A percentile compares a stretch with the other conserved stretches of the same genome.
Conservation (phyloP, 2,888 invertebrate genomes). For the Gonocerus acuteangulatus region DNA sequence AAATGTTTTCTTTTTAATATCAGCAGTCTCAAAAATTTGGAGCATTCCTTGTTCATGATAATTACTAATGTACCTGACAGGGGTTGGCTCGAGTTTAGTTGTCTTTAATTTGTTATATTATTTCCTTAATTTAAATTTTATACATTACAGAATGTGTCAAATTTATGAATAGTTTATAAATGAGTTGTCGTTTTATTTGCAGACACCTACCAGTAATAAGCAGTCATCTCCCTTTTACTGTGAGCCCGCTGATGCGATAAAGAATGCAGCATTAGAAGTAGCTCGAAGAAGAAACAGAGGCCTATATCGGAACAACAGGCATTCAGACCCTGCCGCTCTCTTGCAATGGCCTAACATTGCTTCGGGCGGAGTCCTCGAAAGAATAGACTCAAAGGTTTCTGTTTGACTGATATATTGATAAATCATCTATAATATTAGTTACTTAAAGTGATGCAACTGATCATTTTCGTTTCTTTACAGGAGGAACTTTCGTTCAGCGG, state of each 20-base stretch:
- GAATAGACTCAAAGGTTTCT: constrained; percentile 44
- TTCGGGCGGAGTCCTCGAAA: constrained; percentile 43
- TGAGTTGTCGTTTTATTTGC: too few relatives aligned
- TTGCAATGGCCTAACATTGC: constrained; percentile 42
- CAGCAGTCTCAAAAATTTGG: too few relatives aligned
- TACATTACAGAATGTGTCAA: too few relatives aligned
- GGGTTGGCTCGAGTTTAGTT: too few relatives aligned
- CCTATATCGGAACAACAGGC: constrained; percentile 42
- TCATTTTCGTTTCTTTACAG: constrained; percentile 30
- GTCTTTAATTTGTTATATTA: too few relatives aligned
- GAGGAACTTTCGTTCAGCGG: constrained; percentile 36
- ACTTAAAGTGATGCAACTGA: too few relatives aligned
- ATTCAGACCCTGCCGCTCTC: constrained; percentile 47
- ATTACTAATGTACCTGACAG: too few relatives aligned
- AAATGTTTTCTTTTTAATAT: too few relatives aligned
- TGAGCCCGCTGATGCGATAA: constrained; percentile 78
- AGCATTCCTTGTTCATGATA: too few relatives aligned
- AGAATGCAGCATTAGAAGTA: constrained; percentile 44
- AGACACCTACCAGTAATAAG: constrained; percentile 30
- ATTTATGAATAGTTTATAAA: too few relatives aligned
- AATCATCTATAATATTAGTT: constrained; percentile 1
- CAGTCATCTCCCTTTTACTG: constrained; percentile 83
- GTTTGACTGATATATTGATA: constrained; percentile 30
- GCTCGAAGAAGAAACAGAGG: constrained; percentile 40
- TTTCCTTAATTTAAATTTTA: too few relatives aligned